Conservation (phyloP, 1,140 invertebrate genomes). For the Bathynomus jamesi region DNA sequence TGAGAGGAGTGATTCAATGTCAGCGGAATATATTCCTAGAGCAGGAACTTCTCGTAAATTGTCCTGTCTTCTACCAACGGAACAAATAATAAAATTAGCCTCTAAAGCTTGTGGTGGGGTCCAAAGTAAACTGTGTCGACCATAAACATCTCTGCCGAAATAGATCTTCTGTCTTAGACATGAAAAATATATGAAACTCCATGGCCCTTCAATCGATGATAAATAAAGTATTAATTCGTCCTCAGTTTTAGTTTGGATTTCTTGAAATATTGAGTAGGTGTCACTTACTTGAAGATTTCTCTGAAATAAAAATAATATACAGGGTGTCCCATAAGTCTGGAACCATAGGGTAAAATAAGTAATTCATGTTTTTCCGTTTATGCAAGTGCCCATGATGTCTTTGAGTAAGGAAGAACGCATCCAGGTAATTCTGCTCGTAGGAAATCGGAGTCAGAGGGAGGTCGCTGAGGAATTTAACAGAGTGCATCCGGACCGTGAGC, state of each 20-base stretch:
- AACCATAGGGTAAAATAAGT: no score
- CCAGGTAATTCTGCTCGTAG: neutral
- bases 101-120: conserved; percentile 44
- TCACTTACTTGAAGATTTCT: conserved; percentile 19
- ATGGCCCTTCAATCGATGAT: conserved; percentile 64
- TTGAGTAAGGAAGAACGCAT: neutral
- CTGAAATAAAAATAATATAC: conserved; percentile 37
- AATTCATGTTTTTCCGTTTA: conserved; percentile 39
- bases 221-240: conserved; percentile 47
- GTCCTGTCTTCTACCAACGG: conserved; percentile 51
- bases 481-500: no score
- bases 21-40: conserved; percentile 21
- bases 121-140: conserved; percentile 71
- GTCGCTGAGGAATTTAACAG: no score
- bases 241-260: conserved; percentile 26
- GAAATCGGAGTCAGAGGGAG: neutral
- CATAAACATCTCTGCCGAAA: conserved; percentile 78
- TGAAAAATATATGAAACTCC: conserved; percentile 70
- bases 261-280: conserved; percentile 40
- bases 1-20: neutral
- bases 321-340: conserved; percentile 24
- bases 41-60: conserved; percentile 28
- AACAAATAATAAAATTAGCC: conserved; percentile 45
- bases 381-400: neutral
- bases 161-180: conserved; percentile 55